Conservation (phyloP, 1,140 invertebrate genomes). For the Trichonephila clavipes region DNA sequence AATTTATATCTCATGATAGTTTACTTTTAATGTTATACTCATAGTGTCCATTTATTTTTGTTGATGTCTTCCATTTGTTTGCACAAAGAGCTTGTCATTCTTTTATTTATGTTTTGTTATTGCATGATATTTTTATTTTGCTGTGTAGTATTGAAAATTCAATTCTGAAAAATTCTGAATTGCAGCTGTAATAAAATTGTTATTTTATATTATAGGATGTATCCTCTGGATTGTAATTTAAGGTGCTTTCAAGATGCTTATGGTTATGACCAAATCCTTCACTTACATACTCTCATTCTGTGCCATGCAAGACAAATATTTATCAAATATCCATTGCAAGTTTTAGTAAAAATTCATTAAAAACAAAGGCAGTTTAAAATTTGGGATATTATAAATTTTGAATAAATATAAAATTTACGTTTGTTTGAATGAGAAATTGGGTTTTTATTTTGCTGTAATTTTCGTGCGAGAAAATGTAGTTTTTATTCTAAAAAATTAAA, state of each 20-base stretch:
- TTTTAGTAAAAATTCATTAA: background rate
- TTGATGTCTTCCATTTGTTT: conserved; percentile 74
- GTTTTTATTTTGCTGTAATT: too few species aligned
- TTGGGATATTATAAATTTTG: background rate
- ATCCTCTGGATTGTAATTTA: conserved; percentile 60
- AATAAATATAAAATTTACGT: background rate
- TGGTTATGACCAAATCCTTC: conserved; percentile 71
- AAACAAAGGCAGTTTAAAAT: background rate
- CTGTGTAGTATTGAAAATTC: conserved; percentile 43
- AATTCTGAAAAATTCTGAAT: conserved; percentile 29
- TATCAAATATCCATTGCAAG: background rate
- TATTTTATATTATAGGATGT: conserved; percentile 47
- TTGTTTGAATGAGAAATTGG: too few species aligned
- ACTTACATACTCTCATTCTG: conserved; percentile 12
- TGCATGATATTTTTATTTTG: conserved; percentile 68
- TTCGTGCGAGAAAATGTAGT: too few species aligned
- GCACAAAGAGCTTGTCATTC: conserved; percentile 73
- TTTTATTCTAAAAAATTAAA: background rate
- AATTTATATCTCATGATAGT: conserved; percentile 70
- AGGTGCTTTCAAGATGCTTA: conserved; percentile 74
- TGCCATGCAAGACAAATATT: conserved; percentile 38
- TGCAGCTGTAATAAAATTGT: conserved; percentile 36
- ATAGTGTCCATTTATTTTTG: conserved; percentile 69
- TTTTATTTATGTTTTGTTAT: conserved; percentile 75
- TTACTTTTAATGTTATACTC: conserved; percentile 60